Percentiles rank a stretch among this genome's conserved stretches.
These are phyloP conservation scores for Sweltsa coloradensis DNA, from an alignment of 1,140 invertebrate species.

Conservation along the genomic window DNA sequence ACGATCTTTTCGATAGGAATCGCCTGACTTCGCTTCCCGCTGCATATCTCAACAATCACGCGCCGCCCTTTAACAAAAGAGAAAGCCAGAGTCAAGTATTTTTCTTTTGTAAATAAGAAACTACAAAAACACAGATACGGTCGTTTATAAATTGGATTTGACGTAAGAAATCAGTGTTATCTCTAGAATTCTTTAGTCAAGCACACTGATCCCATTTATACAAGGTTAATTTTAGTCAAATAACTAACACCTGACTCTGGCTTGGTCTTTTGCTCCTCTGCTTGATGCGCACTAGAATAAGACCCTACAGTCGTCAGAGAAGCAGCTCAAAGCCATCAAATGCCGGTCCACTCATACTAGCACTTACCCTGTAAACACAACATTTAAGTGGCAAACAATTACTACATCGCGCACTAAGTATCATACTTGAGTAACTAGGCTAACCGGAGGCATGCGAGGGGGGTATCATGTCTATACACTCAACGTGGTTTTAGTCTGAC, in stretches of 20 bases:
- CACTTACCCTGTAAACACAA: no score
- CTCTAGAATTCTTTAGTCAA: slow-evolving; percentile 13
- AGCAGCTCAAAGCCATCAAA: no score
- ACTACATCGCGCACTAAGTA: no score
- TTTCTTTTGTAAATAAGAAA: not conserved
- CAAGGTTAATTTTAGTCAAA: slow-evolving; percentile 3
- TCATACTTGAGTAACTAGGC: no score
- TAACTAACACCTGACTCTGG: slow-evolving; percentile 9
- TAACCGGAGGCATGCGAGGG: no score
- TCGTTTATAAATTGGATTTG: not conserved
- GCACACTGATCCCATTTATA: slow-evolving; percentile 15
- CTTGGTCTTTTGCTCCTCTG: slow-evolving; percentile 4
- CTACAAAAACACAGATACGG: not conserved
- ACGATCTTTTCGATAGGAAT: slow-evolving; percentile 48
- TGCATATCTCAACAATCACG: slow-evolving; percentile 36
- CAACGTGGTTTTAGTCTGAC: no score
- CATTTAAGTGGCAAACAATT: no score
- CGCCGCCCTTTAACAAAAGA: slow-evolving; percentile 57
- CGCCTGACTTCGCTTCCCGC: slow-evolving; percentile 13
- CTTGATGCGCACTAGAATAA: slow-evolving; percentile 4
- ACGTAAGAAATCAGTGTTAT: slow-evolving; percentile 20
- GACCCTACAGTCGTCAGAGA: no score
- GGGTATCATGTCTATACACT: no score
- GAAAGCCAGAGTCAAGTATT: slow-evolving; percentile 63
- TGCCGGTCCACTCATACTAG: no score